These are phyloP conservation scores for Apis laboriosa DNA, from an alignment of 1,140 invertebrate species.

Conservation along the genomic window DNA sequence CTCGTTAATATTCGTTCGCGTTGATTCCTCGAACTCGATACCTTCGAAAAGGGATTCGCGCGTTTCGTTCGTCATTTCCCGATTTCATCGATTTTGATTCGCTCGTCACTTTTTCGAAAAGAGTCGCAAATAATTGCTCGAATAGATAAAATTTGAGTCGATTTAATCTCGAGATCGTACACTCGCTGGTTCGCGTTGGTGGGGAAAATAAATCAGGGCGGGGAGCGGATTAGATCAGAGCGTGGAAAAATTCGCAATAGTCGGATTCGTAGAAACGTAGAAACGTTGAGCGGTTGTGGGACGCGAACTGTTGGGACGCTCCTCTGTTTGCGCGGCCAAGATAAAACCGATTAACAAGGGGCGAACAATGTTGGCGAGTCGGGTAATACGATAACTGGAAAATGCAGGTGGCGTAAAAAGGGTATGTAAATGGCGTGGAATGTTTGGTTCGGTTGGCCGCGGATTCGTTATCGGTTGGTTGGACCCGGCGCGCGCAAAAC, in stretches of 20 bases:
- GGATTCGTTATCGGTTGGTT: constrained; percentile 27
- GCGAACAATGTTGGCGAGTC: constrained; percentile 1
- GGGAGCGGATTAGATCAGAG: not conserved
- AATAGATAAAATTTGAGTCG: too few species aligned
- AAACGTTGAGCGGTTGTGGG: not conserved
- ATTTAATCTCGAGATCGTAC: not conserved
- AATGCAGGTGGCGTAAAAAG: constrained; percentile 36
- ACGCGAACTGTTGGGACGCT: not conserved
- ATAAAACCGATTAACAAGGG: constrained; percentile 32
- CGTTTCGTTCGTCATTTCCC: too few species aligned
- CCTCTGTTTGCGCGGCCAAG: constrained; percentile 25
- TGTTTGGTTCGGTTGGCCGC: constrained; percentile 17
- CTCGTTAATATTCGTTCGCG: constrained; percentile 17
- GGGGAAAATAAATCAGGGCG: not conserved
- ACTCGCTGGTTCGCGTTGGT: too few species aligned
- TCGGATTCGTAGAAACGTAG: not conserved
- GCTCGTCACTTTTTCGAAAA: not conserved
- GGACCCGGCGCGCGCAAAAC: constrained; percentile 14
- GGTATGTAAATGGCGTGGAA: constrained; percentile 36
- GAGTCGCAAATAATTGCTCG: not conserved
- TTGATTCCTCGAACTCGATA: not conserved
- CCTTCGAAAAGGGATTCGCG: not conserved
- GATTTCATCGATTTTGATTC: too few species aligned
- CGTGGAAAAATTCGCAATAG: not conserved
- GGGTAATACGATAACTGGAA: constrained; percentile 37